Conservation (phyloP, 2,113 vertebrate species). For the Sturnira hondurensis region DNA sequence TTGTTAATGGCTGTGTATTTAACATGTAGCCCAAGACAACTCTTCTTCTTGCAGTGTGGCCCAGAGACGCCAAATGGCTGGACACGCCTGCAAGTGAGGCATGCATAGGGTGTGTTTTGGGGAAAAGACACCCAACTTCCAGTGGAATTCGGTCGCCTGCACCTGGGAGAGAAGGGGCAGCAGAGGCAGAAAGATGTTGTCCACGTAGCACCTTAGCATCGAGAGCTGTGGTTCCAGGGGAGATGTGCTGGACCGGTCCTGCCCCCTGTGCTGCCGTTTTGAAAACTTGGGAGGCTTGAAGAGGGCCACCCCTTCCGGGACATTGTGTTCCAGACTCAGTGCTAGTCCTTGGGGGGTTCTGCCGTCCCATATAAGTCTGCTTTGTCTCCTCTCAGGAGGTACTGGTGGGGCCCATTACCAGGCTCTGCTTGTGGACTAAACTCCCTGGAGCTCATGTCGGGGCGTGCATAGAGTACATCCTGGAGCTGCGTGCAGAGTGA, state of each 20-base stretch:
- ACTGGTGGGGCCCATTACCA: not conserved
- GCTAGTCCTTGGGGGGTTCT: not conserved
- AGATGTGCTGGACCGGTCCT: accelerated
- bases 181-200: not conserved
- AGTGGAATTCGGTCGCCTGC: not conserved
- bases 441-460: too few relatives aligned
- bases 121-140: not conserved
- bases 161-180: not conserved
- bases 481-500: not conserved
- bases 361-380: not conserved
- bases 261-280: too few relatives aligned
- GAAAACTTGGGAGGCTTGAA: not conserved
- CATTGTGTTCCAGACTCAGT: not conserved
- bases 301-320: not conserved
- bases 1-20: too few relatives aligned
- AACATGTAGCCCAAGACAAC: too few relatives aligned
- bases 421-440: not conserved
- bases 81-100: not conserved
- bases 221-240: not conserved
- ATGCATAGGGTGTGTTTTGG: not conserved
- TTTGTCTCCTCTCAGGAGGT: not conserved
- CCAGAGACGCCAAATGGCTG: too few relatives aligned
- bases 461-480: not conserved
- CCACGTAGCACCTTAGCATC: not conserved
- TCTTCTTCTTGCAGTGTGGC: too few relatives aligned